A percentile compares a stretch with the other conserved stretches of the same genome.
phyloP scores from a whole-genome alignment of 2,888 invertebrate species.

The Anaspis maculata region DNA sequence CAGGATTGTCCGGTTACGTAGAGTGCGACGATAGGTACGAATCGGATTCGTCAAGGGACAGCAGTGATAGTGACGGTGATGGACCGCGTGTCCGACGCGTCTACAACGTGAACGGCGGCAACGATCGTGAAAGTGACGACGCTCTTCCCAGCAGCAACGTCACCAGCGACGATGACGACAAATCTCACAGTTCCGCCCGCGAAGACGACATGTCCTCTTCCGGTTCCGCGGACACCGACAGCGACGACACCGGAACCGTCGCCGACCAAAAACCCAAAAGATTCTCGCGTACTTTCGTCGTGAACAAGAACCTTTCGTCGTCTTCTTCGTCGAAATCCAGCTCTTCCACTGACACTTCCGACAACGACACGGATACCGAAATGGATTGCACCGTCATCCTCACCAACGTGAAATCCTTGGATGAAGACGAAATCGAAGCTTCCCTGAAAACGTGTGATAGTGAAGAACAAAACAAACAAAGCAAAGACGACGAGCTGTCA shows the following conservation, averaged over 20 bases:
- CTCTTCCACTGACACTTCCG: constrained; percentile 54
- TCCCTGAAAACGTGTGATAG: constrained; percentile 2
- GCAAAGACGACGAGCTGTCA: constrained; percentile 20
- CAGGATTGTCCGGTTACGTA: constrained; percentile 38
- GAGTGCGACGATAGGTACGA: constrained; percentile 48
- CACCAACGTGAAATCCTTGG: constrained; percentile 34
- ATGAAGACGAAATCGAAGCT: constrained; percentile 1
- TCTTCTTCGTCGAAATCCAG: constrained; percentile 30
- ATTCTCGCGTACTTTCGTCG: constrained; percentile 61
- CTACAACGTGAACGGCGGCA: constrained; percentile 35
- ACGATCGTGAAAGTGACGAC: constrained; percentile 33
- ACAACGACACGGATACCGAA: constrained; percentile 53
- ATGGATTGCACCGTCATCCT: constrained; percentile 43
- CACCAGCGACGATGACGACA: constrained; percentile 33
- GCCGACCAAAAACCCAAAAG: constrained; percentile 47
- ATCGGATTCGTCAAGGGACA: constrained; percentile 45
- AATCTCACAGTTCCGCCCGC: constrained; percentile 43
- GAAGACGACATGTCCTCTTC: constrained; percentile 35
- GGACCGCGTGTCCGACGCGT: constrained; percentile 29
- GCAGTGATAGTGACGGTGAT: constrained; percentile 40
- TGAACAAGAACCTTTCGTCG: constrained; percentile 53
- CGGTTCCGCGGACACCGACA: constrained; percentile 39
- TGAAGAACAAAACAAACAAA: constrained; percentile 2
- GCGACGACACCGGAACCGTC: constrained; percentile 49
- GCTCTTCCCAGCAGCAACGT: constrained; percentile 36